Evolutionary conservation across 2,113 vertebrate genomes (phyloP), one percentile per base, ranked within the genome.

Genomic region (Mugil cephalus): DNA sequence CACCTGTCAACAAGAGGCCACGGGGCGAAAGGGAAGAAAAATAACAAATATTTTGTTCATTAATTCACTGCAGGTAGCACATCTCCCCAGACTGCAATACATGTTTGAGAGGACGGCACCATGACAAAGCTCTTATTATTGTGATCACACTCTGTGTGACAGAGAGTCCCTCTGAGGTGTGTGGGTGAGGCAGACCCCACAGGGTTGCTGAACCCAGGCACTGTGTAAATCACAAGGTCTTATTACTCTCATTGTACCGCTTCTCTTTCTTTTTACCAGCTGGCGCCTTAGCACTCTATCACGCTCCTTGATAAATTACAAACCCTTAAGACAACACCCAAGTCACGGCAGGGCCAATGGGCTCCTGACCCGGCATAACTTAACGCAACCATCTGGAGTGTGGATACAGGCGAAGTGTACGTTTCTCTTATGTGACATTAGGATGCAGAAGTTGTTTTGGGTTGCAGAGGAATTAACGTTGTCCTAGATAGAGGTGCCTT

Each of bases 181-280:
- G 72, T 54, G 56, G 85, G 73, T 66, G 40, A 5, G 36, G 35
- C 13, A 56, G 65, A 83, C 76, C 69, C 75, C 69, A 17, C 5
- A 34, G 15, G 34, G 39, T 69, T 40, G 63, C 65, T 34, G 39
- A 69, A 42, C 61, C 19, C n/a, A 21, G 58, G 17, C 51, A 47
- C 18, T 45, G 3, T 53, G 17, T 90, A 85, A 87, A 90, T 86
- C 82, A 91, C 50, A 48, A 46, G 24, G 48, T 72, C 79, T 78
- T 82, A 84, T 89, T 81, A 89, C 77, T 60, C 36, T 15, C 10
- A 13, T 46, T 54, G 43, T 47, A 47, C 73, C 70, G 69, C 73
- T 46, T 55, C 53, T 51, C 68, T 79, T 77, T 67, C 50, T 69
- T 55, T 79, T 66, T 34, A 70, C n/a, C 51, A 40, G 54, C 30